phyloP scores from a whole-genome alignment of 2,888 invertebrate genomes.

The Teleogryllus oceanicus region DNA sequence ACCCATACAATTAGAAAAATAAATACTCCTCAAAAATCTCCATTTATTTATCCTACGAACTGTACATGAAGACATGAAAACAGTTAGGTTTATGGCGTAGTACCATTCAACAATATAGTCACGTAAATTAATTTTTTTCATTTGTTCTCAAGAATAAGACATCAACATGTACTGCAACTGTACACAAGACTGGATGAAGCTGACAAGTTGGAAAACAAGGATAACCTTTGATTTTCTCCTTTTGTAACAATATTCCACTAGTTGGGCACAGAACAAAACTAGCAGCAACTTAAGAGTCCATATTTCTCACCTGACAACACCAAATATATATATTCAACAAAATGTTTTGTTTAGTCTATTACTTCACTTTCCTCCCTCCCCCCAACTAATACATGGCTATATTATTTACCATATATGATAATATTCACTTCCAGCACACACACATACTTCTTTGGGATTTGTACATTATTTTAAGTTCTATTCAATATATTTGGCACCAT shows the following conservation, averaged over 20 bases:
- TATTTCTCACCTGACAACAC: slow-evolving; percentile 18
- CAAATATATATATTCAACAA: slow-evolving; percentile 10
- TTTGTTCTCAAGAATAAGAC: slow-evolving; percentile 19
- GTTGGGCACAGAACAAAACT: no score
- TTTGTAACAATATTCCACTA: no score
- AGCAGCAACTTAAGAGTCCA: background rate
- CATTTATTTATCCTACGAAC: slow-evolving; percentile 36
- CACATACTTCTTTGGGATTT: slow-evolving; percentile 36
- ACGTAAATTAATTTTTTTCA: slow-evolving; percentile 19
- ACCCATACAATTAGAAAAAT: no score
- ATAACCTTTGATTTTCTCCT: no score
- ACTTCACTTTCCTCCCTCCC: background rate
- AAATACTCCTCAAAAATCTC: slow-evolving; percentile 32
- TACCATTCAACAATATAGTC: slow-evolving; percentile 21
- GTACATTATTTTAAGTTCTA: slow-evolving; percentile 34
- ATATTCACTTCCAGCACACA: slow-evolving; percentile 33
- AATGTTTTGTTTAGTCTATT: slow-evolving; percentile 9
- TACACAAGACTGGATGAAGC: background rate
- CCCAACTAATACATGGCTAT: slow-evolving; percentile 18
- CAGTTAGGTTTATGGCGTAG: slow-evolving; percentile 22
- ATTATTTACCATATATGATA: slow-evolving; percentile 2
- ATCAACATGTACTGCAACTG: slow-evolving; percentile 18
- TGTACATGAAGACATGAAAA: slow-evolving; percentile 35
- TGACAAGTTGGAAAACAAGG: background rate
- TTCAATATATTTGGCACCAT: slow-evolving; percentile 21